These are phyloP conservation scores for Tetranychus piercei DNA, from an alignment of 2,888 invertebrate genomes.

Conservation along the genomic window DNA sequence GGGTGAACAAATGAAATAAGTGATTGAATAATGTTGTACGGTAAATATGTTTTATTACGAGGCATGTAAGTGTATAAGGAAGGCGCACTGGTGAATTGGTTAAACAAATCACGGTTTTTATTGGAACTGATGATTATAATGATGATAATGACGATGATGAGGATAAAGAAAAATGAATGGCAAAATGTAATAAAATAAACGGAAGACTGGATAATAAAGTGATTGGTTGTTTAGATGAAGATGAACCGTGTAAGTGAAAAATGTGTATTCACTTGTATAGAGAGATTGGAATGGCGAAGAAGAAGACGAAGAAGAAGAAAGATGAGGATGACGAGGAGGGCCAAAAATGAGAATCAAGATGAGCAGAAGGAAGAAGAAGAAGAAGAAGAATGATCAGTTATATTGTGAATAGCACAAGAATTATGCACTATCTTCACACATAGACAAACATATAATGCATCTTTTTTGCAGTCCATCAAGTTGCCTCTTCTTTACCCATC, in stretches of 20 bases:
- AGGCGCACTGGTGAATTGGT: too few relatives aligned
- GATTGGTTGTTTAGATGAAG: neutral
- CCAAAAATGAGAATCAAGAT: too few relatives aligned
- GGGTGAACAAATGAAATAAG: too few relatives aligned
- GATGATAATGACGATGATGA: neutral
- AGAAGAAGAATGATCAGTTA: neutral
- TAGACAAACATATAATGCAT: neutral
- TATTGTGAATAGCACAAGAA: neutral
- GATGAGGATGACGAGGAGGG: too few relatives aligned
- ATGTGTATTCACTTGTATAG: too few relatives aligned
- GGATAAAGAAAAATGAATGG: neutral
- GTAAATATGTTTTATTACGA: too few relatives aligned
- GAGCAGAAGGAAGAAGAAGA: neutral
- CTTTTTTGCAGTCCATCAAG: neutral
- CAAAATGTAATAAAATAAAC: neutral
- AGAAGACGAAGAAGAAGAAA: too few relatives aligned
- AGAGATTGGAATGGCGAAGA: too few relatives aligned
- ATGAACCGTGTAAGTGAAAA: neutral
- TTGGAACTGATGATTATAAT: neutral
- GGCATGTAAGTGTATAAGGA: too few relatives aligned
- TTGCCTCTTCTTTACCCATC: neutral
- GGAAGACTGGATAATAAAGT: neutral
- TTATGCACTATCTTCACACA: neutral
- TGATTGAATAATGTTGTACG: too few relatives aligned
- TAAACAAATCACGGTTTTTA: neutral